Evolutionary conservation across 2,113 vertebrate genomes (phyloP).

Genomic region (Theristicus caerulescens): DNA sequence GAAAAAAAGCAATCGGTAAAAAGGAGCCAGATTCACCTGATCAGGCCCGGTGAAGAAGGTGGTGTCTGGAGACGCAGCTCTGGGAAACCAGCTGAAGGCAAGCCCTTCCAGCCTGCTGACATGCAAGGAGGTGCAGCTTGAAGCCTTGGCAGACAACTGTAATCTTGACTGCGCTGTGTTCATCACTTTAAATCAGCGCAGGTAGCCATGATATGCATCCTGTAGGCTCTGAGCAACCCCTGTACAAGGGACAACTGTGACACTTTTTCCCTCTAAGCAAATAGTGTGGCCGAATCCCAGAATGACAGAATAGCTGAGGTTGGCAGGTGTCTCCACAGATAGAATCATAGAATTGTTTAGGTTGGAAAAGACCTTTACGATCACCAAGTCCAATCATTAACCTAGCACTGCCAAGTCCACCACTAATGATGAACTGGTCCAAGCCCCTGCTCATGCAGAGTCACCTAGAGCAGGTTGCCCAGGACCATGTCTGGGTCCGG

Average conservation of each 20-base stretch:
- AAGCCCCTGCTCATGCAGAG: background rate
- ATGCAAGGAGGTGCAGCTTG: background rate
- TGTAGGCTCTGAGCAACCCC: background rate
- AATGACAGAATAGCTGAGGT: rapidly evolving
- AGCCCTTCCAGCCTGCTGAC: background rate
- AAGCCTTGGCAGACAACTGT: background rate
- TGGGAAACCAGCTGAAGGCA: background rate
- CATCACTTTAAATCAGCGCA: background rate
- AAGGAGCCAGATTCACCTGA: background rate
- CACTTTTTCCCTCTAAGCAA: background rate
- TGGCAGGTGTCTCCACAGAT: background rate
- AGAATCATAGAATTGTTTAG: too few species aligned
- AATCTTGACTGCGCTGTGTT: background rate
- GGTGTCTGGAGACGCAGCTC: background rate
- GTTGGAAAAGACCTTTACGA: too few species aligned
- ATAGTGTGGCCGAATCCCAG: background rate
- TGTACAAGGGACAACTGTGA: too few species aligned
- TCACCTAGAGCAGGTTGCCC: background rate
- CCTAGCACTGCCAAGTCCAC: too few species aligned
- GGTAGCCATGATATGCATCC: rapidly evolving
- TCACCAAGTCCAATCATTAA: too few species aligned
- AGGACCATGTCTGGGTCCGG: background rate
- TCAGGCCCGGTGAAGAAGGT: background rate
- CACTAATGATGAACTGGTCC: background rate
- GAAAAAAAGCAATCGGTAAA: background rate